Conservation (phyloP, 2,888 invertebrate genomes). For the Hoplodrina ambigua region DNA sequence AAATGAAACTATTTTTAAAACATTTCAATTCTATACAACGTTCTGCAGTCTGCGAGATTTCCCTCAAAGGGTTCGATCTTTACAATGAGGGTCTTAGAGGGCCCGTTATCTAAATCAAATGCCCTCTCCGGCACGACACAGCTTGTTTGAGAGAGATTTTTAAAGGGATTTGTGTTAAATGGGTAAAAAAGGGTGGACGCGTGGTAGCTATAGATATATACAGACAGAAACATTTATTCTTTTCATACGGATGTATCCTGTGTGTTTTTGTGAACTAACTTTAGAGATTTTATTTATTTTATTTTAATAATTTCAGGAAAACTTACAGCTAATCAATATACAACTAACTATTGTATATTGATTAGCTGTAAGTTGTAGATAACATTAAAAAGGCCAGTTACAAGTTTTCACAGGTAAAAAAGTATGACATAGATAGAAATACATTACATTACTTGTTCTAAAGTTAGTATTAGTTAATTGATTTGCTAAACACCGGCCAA, state of each 20-base stretch:
- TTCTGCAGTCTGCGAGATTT: slow-evolving; percentile 34
- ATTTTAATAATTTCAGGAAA: no score
- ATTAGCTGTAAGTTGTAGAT: no score
- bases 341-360: no score
- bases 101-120: slow-evolving; percentile 75
- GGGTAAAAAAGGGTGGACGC: slow-evolving; percentile 65
- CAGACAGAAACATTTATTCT: not conserved
- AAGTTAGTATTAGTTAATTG: no score
- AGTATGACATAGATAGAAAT: no score
- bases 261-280: not conserved
- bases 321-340: no score
- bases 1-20: slow-evolving; percentile 50
- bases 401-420: no score
- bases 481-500: no score
- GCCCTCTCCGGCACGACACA: slow-evolving; percentile 67
- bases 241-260: slow-evolving; percentile 6
- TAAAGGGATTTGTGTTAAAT: slow-evolving; percentile 71
- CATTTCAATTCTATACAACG: slow-evolving; percentile 46
- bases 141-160: slow-evolving; percentile 68
- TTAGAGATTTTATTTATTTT: not conserved
- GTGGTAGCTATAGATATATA: slow-evolving; percentile 21
- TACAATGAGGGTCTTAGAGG: slow-evolving; percentile 55
- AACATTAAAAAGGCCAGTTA: no score
- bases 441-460: no score
- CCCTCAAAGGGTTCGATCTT: slow-evolving; percentile 50